Percentiles rank a stretch among this genome's conserved stretches.
These are phyloP conservation scores for Philereme vetulata DNA, from an alignment of 2,888 invertebrate species.

Conservation along the genomic window DNA sequence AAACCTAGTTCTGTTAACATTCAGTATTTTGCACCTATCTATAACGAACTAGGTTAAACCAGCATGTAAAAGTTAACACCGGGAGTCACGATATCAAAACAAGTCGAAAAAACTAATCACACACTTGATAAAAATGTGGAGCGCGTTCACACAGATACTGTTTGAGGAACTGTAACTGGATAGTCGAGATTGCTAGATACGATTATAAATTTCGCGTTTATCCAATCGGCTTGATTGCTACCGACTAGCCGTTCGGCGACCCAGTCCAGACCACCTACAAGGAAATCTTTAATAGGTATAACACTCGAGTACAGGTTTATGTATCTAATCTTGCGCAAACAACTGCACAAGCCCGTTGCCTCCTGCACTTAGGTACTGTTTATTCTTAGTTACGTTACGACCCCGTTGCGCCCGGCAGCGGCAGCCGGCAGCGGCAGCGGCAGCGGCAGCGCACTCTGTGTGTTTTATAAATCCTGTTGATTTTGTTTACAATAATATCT, in stretches of 20 bases:
- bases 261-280: conserved; percentile 40
- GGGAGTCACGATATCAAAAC: conserved; percentile 23
- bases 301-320: conserved; percentile 58
- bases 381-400: conserved; percentile 68
- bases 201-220: conserved; percentile 32
- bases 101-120: conserved; percentile 30
- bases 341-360: conserved; percentile 49
- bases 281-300: conserved; percentile 48
- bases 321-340: conserved; percentile 69
- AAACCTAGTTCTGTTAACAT: conserved; percentile 17
- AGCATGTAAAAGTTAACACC: conserved; percentile 26
- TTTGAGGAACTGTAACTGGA: conserved; percentile 40
- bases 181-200: conserved; percentile 47
- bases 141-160: conserved; percentile 31
- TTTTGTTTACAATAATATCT: conserved; percentile 49
- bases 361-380: conserved; percentile 59
- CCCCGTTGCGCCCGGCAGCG: conserved; percentile 51
- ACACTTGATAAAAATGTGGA: conserved; percentile 36
- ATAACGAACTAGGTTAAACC: conserved; percentile 30
- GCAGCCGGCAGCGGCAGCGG: too few species aligned
- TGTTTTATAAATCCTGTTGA: conserved; percentile 55
- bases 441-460: conserved; percentile 46
- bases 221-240: conserved; percentile 24
- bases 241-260: conserved; percentile 39
- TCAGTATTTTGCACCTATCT: conserved; percentile 31